Conservation (phyloP, 2,797 vertebrate genomes). For the Spondyliosoma cantharus region DNA sequence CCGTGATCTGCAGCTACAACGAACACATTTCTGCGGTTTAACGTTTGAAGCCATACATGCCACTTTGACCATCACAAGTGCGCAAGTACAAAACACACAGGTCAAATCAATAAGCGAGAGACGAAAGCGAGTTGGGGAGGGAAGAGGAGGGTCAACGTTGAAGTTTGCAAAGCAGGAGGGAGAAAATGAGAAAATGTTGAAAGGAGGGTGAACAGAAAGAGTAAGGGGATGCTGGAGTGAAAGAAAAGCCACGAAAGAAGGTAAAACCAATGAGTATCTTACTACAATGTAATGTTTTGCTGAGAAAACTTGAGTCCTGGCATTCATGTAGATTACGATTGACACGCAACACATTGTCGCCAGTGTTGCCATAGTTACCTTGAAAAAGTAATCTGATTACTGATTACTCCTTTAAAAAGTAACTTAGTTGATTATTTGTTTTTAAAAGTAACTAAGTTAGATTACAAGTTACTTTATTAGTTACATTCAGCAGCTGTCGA, state of each 20-base stretch:
- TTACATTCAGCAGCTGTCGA: too few species aligned
- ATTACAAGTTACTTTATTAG: too few species aligned
- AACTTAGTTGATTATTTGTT: too few species aligned
- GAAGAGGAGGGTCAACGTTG: neutral
- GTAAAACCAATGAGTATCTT: neutral
- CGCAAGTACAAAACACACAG: neutral
- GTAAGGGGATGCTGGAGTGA: neutral
- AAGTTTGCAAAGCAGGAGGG: neutral
- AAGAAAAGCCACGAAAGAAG: constrained; percentile 9
- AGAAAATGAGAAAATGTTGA: neutral
- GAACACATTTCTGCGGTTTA: neutral
- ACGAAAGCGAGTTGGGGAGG: neutral
- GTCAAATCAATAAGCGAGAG: neutral
- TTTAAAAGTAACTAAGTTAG: too few species aligned
- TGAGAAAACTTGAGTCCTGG: too few species aligned
- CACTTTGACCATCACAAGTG: neutral
- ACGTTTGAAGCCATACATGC: neutral
- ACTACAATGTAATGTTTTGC: too few species aligned
- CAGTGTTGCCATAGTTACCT: too few species aligned
- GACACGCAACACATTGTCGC: too few species aligned
- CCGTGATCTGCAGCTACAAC: neutral
- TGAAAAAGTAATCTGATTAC: too few species aligned
- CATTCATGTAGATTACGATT: too few species aligned
- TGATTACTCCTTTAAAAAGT: too few species aligned
- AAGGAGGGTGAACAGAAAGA: neutral